A percentile compares a stretch with the other conserved stretches of the same genome.
Conservation (phyloP, 2,888 invertebrate genomes). For the Tenthredo livida region DNA sequence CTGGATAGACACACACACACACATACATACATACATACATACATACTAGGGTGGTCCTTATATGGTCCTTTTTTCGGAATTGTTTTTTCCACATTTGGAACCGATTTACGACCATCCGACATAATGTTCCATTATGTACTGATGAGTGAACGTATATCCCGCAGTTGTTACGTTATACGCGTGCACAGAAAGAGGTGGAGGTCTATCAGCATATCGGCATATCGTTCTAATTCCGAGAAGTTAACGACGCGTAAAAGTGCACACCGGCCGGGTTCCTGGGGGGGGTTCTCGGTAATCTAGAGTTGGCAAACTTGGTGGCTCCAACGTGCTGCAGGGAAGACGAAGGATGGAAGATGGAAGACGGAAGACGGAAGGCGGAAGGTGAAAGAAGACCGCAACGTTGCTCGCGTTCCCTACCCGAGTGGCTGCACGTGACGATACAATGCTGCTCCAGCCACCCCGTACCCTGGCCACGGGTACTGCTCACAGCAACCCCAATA, state of each 20-base stretch:
- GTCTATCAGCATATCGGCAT: background rate
- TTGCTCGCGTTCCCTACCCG: constrained; percentile 65
- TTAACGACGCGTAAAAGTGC: constrained; percentile 11
- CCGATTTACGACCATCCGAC: too few species aligned
- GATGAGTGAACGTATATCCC: too few species aligned
- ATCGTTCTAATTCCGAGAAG: background rate
- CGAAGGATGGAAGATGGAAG: background rate
- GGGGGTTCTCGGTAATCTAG: background rate
- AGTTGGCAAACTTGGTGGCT: background rate
- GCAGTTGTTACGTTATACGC: too few species aligned
- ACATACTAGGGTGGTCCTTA: too few species aligned
- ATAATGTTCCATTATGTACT: too few species aligned
- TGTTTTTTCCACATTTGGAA: too few species aligned
- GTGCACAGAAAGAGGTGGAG: too few species aligned
- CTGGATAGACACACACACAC: background rate
- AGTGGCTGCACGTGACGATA: constrained; percentile 76
- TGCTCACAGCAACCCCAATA: constrained; percentile 67
- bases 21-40: background rate
- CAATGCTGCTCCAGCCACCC: constrained; percentile 73
- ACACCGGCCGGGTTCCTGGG: background rate
- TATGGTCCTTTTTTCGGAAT: too few species aligned
- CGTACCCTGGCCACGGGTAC: constrained; percentile 66
- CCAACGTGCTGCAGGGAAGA: constrained; percentile 2
- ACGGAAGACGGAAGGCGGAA: constrained; percentile 17
- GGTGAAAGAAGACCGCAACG: constrained; percentile 37